Evolutionary conservation across 1,140 invertebrate genomes (phyloP).

Genomic region (Drosophila tsacasi): DNA sequence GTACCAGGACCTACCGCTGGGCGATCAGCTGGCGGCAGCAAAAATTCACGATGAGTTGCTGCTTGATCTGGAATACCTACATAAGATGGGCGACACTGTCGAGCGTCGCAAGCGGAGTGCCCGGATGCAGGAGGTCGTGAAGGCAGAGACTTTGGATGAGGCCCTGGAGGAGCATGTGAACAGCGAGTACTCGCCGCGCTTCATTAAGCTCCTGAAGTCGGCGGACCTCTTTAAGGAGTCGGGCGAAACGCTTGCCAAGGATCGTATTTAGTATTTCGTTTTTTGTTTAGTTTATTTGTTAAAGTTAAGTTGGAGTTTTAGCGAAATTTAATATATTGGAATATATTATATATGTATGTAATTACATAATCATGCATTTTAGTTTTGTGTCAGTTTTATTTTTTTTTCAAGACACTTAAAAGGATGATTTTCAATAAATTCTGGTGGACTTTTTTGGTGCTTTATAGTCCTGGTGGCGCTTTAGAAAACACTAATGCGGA

Average conservation of each 20-base stretch:
- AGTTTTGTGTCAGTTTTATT: not conserved
- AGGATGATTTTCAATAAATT: not conserved
- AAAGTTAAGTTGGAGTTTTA: not conserved
- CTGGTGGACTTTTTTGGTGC: not conserved
- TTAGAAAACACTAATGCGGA: not conserved
- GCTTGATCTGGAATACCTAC: conserved; percentile 56
- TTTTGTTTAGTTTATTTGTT: conserved; percentile 3
- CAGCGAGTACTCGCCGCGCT: conserved; percentile 53
- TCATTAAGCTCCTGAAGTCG: conserved; percentile 62
- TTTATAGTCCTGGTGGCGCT: not conserved
- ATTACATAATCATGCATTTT: not conserved
- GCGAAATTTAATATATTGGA: not conserved
- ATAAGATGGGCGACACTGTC: conserved; percentile 54
- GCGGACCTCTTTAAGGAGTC: conserved; percentile 64
- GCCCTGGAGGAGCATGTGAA: not conserved
- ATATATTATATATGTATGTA: not conserved
- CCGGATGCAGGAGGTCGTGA: conserved; percentile 40
- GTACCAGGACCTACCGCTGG: conserved; percentile 64
- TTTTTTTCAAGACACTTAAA: not conserved
- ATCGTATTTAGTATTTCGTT: conserved; percentile 12
- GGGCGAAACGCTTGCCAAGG: conserved; percentile 57
- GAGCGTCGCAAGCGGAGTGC: conserved; percentile 35
- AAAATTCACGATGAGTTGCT: conserved; percentile 64
- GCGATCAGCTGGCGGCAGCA: conserved; percentile 55
- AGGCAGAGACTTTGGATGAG: not conserved